Evolutionary conservation across 2,113 vertebrate genomes (phyloP), one percentile per base, ranked within the genome.

Genomic region (Centropus bengalensis): DNA sequence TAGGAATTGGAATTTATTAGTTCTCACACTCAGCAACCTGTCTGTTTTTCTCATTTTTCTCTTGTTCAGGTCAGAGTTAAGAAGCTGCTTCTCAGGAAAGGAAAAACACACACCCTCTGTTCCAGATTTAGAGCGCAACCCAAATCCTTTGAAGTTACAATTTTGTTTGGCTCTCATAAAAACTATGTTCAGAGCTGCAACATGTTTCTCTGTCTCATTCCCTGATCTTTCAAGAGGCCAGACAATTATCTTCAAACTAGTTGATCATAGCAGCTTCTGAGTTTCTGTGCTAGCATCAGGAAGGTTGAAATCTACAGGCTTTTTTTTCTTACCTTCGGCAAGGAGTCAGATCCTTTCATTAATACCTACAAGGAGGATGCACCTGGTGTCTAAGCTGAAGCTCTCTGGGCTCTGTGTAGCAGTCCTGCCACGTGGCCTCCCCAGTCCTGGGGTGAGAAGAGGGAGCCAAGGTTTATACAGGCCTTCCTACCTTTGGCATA

Each of bases 381-480:
- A 11, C 32, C 10, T 63, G 44, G 36, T 49, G 9, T 8, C 42
- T 18, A 26, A 47, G 26, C 56, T 64, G 78, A 17, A 64, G 32
- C 32, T 56, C 1, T 0, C 40, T 17, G 60, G 59, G 64, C 20
- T 67, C 75, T 17, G 1, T 1, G 5, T 0, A 1, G 28, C 27
- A 60, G 5, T 27, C 68, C 52, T 81, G 40, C 40, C 42, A 47
- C 30, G 6, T 33, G 51, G 60, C 38, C 7, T 54, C 28, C 38
- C 14, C 28, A 5, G 1, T 33, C 16, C 24, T 0, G 8, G 47
- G 42, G 9, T 12, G 49, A 36, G 33, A 28, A 80, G 69, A 55
- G 67, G 28, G 28, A 89, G 17, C 7, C 7, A 7, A 6, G 30
- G 3, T 32, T 68, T 44, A 12, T 16, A 14, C 54, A 55, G 36